phyloP scores from a whole-genome alignment of 1,140 invertebrate species.

The Eumaeus atala region DNA sequence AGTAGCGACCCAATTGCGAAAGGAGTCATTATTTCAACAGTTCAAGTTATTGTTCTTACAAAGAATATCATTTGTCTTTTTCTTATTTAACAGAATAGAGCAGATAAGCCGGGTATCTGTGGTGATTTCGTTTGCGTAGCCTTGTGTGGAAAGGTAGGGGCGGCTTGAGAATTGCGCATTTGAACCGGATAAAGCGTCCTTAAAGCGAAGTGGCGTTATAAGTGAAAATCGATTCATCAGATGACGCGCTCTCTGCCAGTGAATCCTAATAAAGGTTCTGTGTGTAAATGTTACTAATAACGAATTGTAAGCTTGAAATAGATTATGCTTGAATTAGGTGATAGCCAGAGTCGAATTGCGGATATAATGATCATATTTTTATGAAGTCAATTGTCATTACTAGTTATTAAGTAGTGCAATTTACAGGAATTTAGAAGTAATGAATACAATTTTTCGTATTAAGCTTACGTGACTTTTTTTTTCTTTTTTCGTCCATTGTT shows the following conservation, averaged over 20 bases:
- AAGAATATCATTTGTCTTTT: constrained; percentile 16
- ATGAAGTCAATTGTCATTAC: too few species aligned
- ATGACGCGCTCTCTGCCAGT: constrained; percentile 9
- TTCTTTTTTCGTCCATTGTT: too few species aligned
- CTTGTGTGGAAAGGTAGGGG: constrained; percentile 12
- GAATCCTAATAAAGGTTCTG: constrained; percentile 12
- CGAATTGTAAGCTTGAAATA: too few species aligned
- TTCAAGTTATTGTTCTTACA: constrained; percentile 3
- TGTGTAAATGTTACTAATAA: too few species aligned
- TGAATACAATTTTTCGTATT: too few species aligned
- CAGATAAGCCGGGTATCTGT: constrained; percentile 16
- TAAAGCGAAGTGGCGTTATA: constrained; percentile 21
- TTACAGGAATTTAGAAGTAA: too few species aligned
- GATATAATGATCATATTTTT: too few species aligned
- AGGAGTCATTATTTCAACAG: constrained; percentile 15
- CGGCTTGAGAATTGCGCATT: constrained; percentile 21
- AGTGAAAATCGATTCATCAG: constrained; percentile 28
- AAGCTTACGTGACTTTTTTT: too few species aligned
- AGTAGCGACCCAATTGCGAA: constrained; percentile 3
- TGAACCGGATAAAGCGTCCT: constrained; percentile 21
- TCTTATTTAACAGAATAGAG: constrained; percentile 15
- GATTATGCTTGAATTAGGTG: too few species aligned
- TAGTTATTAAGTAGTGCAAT: too few species aligned
- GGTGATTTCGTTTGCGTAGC: constrained; percentile 18
- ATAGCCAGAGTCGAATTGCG: too few species aligned